A percentile compares a stretch with the other conserved stretches of the same genome.
Conservation (phyloP, 2,113 vertebrate species). For the Diadophis punctatus region DNA sequence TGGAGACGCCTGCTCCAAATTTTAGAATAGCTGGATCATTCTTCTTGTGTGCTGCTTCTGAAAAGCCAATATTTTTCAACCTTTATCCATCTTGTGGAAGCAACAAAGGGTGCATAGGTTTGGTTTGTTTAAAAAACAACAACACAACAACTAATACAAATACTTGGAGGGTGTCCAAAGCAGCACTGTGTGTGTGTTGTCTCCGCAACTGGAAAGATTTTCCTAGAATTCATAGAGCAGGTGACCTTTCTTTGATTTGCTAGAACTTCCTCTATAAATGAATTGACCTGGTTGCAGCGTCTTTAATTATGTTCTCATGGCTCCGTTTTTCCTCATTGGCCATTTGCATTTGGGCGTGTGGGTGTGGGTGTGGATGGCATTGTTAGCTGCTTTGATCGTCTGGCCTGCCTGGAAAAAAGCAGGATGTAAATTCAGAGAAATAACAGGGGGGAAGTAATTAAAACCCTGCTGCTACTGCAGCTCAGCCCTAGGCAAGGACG, state of each 20-base stretch:
- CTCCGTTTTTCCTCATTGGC: not conserved
- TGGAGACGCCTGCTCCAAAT: too few species aligned
- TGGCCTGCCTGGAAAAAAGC: not conserved
- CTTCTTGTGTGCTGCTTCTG: not conserved
- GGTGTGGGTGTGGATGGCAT: not conserved
- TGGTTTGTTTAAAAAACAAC: not conserved
- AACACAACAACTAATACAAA: not conserved
- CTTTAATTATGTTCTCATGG: not conserved
- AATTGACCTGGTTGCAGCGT: not conserved
- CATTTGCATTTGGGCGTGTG: not conserved
- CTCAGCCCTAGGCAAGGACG: not conserved
- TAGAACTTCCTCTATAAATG: not conserved
- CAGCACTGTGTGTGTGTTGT: not conserved
- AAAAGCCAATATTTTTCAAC: not conserved
- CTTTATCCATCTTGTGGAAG: not conserved
- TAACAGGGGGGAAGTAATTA: not conserved
- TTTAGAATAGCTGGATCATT: not conserved
- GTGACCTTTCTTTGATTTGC: not conserved
- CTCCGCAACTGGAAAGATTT: not conserved
- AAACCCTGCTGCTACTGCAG: not conserved
- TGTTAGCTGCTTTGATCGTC: not conserved
- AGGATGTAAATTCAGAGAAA: not conserved
- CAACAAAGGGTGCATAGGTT: not conserved
- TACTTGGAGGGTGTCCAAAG: not conserved
- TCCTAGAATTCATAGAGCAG: not conserved